Evolutionary conservation across 2,888 invertebrate species (phyloP).

Genomic region (Marronus borbonicus): DNA sequence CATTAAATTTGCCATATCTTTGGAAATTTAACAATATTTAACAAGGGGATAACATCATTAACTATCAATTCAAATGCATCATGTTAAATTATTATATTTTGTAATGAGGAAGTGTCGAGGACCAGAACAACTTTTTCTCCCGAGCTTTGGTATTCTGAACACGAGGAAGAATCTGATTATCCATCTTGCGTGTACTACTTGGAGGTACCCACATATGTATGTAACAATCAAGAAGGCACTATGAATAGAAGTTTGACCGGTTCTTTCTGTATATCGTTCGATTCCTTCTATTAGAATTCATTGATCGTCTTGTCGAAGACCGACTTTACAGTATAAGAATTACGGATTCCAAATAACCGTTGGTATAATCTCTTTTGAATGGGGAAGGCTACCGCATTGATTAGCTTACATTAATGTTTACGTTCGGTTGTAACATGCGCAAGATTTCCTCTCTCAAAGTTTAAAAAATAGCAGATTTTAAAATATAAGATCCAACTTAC

Average conservation of each 20-base stretch:
- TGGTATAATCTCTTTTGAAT: conserved; percentile 37
- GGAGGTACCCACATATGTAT: neutral
- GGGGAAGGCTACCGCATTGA: conserved; percentile 20
- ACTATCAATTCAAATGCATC: neutral
- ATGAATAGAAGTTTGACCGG: conserved; percentile 57
- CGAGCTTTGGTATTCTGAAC: conserved; percentile 16
- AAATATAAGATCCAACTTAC: conserved; percentile 52
- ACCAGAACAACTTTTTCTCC: neutral
- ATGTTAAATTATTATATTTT: neutral
- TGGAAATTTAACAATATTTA: no score
- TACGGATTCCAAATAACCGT: conserved; percentile 45
- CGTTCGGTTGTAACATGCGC: neutral
- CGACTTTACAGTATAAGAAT: conserved; percentile 41
- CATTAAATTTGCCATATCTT: no score
- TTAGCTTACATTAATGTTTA: neutral
- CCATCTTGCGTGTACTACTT: conserved; percentile 16
- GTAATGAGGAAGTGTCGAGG: conserved; percentile 17
- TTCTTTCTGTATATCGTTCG: conserved; percentile 53
- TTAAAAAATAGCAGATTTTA: conserved; percentile 1
- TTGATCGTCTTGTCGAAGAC: conserved; percentile 46
- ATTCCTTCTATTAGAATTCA: conserved; percentile 50
- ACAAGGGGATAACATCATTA: no score
- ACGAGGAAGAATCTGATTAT: conserved; percentile 42
- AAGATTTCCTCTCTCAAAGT: neutral
- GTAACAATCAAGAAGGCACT: conserved; percentile 29